Conservation (phyloP, 2,797 vertebrate species). For the Helicolenus hilgendorfi region DNA sequence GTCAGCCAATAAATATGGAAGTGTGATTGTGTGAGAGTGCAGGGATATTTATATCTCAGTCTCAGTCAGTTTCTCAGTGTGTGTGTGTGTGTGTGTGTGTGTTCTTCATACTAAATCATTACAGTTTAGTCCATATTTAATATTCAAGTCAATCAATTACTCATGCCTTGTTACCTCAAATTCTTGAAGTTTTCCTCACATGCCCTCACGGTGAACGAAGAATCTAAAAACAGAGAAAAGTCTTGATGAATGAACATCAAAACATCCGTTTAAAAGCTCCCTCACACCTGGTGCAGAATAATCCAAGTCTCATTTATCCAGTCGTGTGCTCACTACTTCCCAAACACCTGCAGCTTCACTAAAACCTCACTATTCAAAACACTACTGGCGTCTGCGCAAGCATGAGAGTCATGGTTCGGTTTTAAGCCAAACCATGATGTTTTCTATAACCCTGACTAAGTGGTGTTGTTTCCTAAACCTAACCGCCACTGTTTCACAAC, state of each 20-base stretch:
- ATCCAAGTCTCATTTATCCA: background rate
- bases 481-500: background rate
- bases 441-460: no score
- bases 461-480: background rate
- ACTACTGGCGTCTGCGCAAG: background rate
- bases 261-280: background rate
- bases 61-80: background rate
- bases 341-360: background rate
- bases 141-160: background rate
- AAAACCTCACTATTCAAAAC: background rate
- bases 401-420: no score
- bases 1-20: slow-evolving; percentile 10
- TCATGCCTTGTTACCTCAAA: background rate
- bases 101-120: background rate
- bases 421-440: no score
- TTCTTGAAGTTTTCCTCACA: background rate
- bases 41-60: background rate
- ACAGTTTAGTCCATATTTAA: background rate
- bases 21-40: background rate
- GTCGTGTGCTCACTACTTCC: background rate
- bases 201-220: background rate
- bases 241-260: background rate
- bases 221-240: background rate
- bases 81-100: background rate
- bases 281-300: background rate